Conservation (phyloP, 1,140 invertebrate genomes). For the Oreohelix idahoensis region DNA sequence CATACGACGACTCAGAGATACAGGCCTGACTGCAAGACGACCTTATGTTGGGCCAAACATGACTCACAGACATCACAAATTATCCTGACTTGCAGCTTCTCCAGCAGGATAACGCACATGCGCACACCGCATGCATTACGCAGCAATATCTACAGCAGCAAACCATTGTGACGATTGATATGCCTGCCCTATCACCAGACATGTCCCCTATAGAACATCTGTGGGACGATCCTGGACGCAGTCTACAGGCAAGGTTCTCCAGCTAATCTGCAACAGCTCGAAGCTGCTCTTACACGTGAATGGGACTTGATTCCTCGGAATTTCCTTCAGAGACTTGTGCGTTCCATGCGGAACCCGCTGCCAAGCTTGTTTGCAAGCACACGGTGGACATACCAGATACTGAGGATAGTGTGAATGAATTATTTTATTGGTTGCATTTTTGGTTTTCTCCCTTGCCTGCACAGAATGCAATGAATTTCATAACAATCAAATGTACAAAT, state of each 20-base stretch:
- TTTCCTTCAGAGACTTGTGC: not conserved
- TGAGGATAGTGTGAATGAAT: not conserved
- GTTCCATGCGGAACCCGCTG: not conserved
- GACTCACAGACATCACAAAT: too few relatives aligned
- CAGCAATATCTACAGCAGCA: conserved; percentile 1
- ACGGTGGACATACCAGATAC: not conserved
- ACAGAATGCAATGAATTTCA: not conserved
- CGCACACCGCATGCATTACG: not conserved
- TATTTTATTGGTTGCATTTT: not conserved
- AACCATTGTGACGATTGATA: not conserved
- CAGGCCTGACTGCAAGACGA: too few relatives aligned
- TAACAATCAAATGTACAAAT: conserved; percentile 10
- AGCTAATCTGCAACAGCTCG: conserved; percentile 1
- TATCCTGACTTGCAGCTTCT: conserved; percentile 1
- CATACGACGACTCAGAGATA: too few relatives aligned
- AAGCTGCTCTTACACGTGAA: not conserved
- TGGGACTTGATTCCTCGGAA: not conserved
- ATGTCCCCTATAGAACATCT: conserved; percentile 1
- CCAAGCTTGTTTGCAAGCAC: not conserved
- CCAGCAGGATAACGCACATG: not conserved
- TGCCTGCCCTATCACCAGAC: not conserved
- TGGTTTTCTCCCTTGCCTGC: not conserved
- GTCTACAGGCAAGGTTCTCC: not conserved
- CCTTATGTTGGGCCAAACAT: too few relatives aligned
- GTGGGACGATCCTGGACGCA: not conserved